A percentile compares a stretch with the other conserved stretches of the same genome.
Evolutionary conservation across 2,113 vertebrate genomes (phyloP).

Genomic region (Cathartes aura): DNA sequence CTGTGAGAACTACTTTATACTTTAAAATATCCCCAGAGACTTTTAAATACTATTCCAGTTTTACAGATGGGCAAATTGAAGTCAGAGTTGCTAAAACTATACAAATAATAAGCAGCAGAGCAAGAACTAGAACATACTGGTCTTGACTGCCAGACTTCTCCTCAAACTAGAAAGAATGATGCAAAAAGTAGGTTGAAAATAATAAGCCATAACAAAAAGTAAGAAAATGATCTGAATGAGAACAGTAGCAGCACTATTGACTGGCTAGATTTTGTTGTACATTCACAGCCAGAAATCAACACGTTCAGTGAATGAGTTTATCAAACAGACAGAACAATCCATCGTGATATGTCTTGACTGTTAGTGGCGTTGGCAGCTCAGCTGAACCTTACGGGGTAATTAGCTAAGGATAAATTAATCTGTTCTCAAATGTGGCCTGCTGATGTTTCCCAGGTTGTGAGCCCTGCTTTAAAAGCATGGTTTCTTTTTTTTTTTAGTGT

Average conservation of each 20-base stretch:
- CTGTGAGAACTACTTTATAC: not conserved
- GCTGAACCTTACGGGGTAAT: constrained; percentile 40
- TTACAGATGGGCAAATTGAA: not conserved
- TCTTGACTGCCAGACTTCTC: not conserved
- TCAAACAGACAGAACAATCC: constrained; percentile 43
- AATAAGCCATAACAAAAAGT: constrained; percentile 12
- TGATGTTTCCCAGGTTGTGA: constrained; percentile 13
- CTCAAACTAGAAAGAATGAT: not conserved
- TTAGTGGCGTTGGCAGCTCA: constrained; percentile 47
- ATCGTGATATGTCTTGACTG: constrained; percentile 35
- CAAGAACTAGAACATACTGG: not conserved
- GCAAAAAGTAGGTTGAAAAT: constrained; percentile 11
- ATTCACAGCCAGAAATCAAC: constrained; percentile 10
- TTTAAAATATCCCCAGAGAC: not conserved
- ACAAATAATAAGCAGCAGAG: not conserved
- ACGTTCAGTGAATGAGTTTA: constrained; percentile 17
- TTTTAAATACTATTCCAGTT: not conserved
- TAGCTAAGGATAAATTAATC: constrained; percentile 63
- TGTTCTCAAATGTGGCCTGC: not conserved
- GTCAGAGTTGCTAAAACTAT: not conserved
- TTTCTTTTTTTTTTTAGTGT: not conserved
- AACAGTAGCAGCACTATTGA: not conserved
- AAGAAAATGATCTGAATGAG: not conserved
- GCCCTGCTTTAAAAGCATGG: not conserved
- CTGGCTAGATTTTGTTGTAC: constrained; percentile 6